Evolutionary conservation across 2,797 vertebrate species (phyloP), one percentile per base, ranked within the genome.

Genomic region (Sebastes hubbsi): DNA sequence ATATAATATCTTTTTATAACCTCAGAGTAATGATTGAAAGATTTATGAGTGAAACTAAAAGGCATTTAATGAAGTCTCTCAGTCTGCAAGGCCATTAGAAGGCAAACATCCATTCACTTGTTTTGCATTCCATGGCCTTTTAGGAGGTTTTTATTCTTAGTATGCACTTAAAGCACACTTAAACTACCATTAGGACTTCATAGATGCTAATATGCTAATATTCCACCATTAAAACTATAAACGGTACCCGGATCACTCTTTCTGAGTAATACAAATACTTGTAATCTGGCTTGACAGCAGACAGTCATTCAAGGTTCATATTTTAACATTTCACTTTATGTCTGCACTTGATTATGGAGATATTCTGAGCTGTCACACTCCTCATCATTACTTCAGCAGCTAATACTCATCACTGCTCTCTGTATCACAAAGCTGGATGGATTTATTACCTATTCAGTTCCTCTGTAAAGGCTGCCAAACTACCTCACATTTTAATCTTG

Each of bases 51-150:
- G 38, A 82, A 89, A 74, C 69, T 64, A 69, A 81, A 85, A 58
- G 58, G 38, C 67, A 74, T 88, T 64, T 74, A 71, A 81, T 75
- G 67, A 86, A 71, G 64, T 58, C n/a, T 58, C n/a, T 78, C 58
- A 13, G 55, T 78, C 72, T 71, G 63, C 66, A 81, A 85, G 67
- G 63, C 74, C 74, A 87, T 87, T 89, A 86, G 56, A 63, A 72
- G 32, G 69, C 24, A 87, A 83, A 76, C 59, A 88, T 84, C 60
- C 25, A 60, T 66, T 52, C 32, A 54, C 67, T 59, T 87, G 72
- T 82, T 87, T 85, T 87, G 64, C 72, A 36, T 82, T 83, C 86
- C 72, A 78, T 81, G 34, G 24, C 59, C 55, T 77, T 63, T 82
- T 49, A 78, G 62, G 34, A n/a, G 22, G 13, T 66, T 46, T 77